Base-by-base conservation (phyloP, 2,113 vertebrate species). In the Centropus unirufus region DNA sequence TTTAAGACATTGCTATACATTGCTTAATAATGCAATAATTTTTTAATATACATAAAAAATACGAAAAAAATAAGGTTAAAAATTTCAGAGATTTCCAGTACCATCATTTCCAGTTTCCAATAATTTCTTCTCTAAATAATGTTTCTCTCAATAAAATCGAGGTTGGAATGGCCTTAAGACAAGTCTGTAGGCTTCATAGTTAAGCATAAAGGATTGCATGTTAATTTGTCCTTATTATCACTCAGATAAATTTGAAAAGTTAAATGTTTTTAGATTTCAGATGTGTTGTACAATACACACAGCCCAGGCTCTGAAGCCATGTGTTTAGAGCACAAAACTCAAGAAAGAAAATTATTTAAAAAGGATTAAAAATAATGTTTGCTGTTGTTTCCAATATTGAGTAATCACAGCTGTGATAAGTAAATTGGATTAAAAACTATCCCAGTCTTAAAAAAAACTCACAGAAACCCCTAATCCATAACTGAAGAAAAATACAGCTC, bases 361-460 rank as follows among this genome's bases (percentile, higher is more conserved):
- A 88, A 67, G 72, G 83, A 92, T 89, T 96, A 83, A 93, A 90
- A 93, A 74, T 70, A 81, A 88, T 79, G 75, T 80, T 14, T 26
- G 83, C 68, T 96, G 90, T 18, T 44, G 44, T 44, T 44, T 44
- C 44, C 13, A 13, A 44, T 44, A 44, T 13, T 44, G 44, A 44
- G 44, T 44, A 17, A 44, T 44, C 44, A 44, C 13, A 44, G 44
- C 44, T 44, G 44, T 44, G 44, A 44, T 44, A 44, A 44, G 44
- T 17, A 44, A 44, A 44, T 36, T 36, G 36, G 36, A 36, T 36
- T 36, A 36, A 36, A 36, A 36, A 36, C 36, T 36, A 36, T 36
- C 36, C 2, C 4, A 36, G 17, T 8, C 46, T 11, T 17, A 49
- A 81, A 47, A 4, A 68, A 72, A 40, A 36, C 21, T 21, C 34